Percentiles rank a stretch among this genome's conserved stretches.
These are phyloP conservation scores for Loxodonta africana DNA, from an alignment of 2,113 vertebrate species.

Conservation along the genomic window DNA sequence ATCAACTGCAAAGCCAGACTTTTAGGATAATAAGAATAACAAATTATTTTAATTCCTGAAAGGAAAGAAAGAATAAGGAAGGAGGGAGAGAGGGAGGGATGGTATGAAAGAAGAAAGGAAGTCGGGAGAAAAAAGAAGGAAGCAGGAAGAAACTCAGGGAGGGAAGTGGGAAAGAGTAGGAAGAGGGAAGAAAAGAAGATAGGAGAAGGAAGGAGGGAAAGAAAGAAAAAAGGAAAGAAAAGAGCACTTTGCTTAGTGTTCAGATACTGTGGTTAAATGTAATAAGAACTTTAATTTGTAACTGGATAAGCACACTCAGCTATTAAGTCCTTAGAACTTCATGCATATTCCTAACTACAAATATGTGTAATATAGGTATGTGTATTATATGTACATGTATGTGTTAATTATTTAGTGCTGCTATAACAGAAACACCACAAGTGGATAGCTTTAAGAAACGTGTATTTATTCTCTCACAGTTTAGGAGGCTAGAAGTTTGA, in stretches of 20 bases:
- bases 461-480: too few species aligned
- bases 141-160: too few species aligned
- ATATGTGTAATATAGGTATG: too few species aligned
- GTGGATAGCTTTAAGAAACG: too few species aligned
- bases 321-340: neutral
- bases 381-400: too few species aligned
- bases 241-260: neutral
- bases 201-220: too few species aligned
- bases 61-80: neutral
- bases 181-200: neutral
- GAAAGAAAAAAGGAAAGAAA: neutral
- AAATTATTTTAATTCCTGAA: neutral
- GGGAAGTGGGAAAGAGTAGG: fast-evolving
- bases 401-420: too few species aligned
- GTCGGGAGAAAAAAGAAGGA: fast-evolving
- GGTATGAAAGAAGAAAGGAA: fast-evolving
- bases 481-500: too few species aligned
- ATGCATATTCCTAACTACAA: neutral
- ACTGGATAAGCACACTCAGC: neutral
- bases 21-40: slow-evolving; percentile 16
- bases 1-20: neutral
- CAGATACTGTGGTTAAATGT: neutral
- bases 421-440: too few species aligned
- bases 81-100: fast-evolving
- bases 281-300: slow-evolving; percentile 16